These are phyloP conservation scores for Notodonta ziczac DNA, from an alignment of 2,888 invertebrate species.

Conservation along the genomic window DNA sequence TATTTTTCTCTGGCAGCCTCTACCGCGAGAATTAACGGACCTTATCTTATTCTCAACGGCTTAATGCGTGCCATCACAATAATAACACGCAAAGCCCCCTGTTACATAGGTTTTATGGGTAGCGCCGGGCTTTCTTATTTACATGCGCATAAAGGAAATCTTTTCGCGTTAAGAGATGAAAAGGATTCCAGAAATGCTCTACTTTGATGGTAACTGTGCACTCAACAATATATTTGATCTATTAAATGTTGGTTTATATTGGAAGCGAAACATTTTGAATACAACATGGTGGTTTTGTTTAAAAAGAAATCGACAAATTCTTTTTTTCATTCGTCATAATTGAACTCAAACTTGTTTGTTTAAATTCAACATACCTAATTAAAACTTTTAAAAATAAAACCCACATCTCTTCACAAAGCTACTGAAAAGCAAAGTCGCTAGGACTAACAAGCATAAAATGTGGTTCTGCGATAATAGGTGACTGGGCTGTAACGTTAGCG, in stretches of 20 bases:
- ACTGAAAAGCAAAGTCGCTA: conserved; percentile 1
- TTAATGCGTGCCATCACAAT: conserved; percentile 32
- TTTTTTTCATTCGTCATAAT: too few species aligned
- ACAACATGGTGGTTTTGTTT: too few species aligned
- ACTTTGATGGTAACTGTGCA: conserved; percentile 5
- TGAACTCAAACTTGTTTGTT: too few species aligned
- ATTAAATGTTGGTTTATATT: neutral
- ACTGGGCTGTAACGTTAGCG: conserved; percentile 57
- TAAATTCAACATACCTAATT: too few species aligned
- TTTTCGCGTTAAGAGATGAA: conserved; percentile 32
- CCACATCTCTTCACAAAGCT: neutral
- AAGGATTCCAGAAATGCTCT: conserved; percentile 35
- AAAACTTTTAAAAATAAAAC: too few species aligned
- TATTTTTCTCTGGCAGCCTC: conserved; percentile 6
- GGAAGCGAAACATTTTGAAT: too few species aligned
- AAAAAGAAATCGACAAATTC: too few species aligned
- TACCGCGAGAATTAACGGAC: conserved; percentile 31
- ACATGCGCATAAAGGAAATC: conserved; percentile 32
- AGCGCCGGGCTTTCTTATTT: conserved; percentile 29
- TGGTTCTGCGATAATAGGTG: conserved; percentile 32
- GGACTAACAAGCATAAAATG: conserved; percentile 12
- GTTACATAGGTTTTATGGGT: conserved; percentile 32
- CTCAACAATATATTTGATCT: neutral
- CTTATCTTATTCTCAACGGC: conserved; percentile 32
- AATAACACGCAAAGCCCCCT: conserved; percentile 32